These are phyloP conservation scores for Heliocidaris tuberculata DNA, from an alignment of 35 echinoderm and acorn worm genomes.

Conservation along the genomic window DNA sequence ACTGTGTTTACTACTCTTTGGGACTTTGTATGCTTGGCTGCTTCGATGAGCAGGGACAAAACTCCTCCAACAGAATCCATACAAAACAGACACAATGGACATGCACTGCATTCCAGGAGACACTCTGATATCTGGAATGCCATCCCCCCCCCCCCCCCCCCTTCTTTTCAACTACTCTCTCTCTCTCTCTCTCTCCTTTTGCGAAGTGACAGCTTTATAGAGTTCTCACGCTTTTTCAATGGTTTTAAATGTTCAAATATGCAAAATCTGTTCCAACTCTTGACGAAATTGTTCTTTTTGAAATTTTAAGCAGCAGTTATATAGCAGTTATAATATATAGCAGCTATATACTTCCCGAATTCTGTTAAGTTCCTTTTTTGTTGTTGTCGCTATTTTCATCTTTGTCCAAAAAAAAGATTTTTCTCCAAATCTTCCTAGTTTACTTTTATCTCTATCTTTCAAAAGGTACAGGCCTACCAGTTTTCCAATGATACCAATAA, in stretches of 20 bases:
- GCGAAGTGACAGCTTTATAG: too few relatives aligned
- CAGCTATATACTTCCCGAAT: too few relatives aligned
- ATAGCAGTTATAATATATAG: too few relatives aligned
- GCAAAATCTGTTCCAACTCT: neutral
- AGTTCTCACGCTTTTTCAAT: neutral
- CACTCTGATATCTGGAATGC: neutral
- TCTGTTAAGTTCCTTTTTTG: neutral
- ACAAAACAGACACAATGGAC: neutral
- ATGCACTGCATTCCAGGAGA: neutral
- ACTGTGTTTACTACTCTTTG: slow-evolving; percentile 20
- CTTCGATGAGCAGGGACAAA: neutral
- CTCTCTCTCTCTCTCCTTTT: neutral
- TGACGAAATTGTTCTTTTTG: neutral
- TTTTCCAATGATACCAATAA: neutral
- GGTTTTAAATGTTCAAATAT: neutral
- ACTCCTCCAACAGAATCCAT: neutral
- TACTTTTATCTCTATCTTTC: neutral
- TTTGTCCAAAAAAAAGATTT: too few relatives aligned
- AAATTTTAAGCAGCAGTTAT: neutral
- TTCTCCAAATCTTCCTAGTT: neutral
- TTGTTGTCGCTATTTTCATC: neutral
- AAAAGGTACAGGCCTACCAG: neutral
- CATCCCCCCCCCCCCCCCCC: neutral
- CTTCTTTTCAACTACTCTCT: neutral
- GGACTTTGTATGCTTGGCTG: neutral